Percentiles rank a stretch among this genome's conserved stretches.
Evolutionary conservation across 30 jellyfish, hydroid and myxozoan genomes (phyloP).

Genomic region (Morbakka virulenta): DNA sequence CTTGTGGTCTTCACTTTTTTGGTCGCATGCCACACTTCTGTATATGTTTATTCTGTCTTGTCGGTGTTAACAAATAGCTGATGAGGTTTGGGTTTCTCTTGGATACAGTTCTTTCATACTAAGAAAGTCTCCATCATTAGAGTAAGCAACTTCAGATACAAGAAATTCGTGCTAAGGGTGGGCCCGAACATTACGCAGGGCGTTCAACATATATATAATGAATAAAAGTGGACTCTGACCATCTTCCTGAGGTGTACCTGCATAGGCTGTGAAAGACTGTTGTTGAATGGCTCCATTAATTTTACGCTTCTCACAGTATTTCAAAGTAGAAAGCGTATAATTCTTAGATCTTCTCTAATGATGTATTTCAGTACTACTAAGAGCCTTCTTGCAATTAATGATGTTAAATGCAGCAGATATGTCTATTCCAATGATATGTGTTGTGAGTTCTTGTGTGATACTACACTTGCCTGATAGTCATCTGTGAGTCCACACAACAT

Average conservation of each 20-base stretch:
- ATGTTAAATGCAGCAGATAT: constrained; percentile 42
- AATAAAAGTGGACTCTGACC: constrained; percentile 28
- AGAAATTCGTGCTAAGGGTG: not conserved
- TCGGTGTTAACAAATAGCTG: constrained; percentile 10
- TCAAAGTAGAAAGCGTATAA: too few species aligned
- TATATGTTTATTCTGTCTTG: not conserved
- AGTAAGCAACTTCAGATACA: constrained; percentile 25
- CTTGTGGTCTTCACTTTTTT: constrained; percentile 7
- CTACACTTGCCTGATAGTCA: constrained; percentile 13
- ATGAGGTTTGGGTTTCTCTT: too few species aligned
- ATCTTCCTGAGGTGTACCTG: constrained; percentile 45
- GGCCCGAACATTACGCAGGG: not conserved
- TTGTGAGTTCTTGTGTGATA: constrained; percentile 3
- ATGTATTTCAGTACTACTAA: constrained; percentile 13
- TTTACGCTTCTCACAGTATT: too few species aligned
- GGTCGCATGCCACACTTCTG: not conserved
- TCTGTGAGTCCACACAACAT: constrained; percentile 43
- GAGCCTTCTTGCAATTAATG: constrained; percentile 24
- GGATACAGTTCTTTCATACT: constrained; percentile 14
- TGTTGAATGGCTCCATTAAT: constrained; percentile 7
- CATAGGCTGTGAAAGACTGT: constrained; percentile 32
- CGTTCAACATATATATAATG: constrained; percentile 19
- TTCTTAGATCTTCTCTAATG: too few species aligned
- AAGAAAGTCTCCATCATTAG: constrained; percentile 29
- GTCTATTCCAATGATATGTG: constrained; percentile 41